A percentile compares a stretch with the other conserved stretches of the same genome.
phyloP scores from a whole-genome alignment of 2,888 invertebrate genomes.

The Drosophila prolongata region DNA sequence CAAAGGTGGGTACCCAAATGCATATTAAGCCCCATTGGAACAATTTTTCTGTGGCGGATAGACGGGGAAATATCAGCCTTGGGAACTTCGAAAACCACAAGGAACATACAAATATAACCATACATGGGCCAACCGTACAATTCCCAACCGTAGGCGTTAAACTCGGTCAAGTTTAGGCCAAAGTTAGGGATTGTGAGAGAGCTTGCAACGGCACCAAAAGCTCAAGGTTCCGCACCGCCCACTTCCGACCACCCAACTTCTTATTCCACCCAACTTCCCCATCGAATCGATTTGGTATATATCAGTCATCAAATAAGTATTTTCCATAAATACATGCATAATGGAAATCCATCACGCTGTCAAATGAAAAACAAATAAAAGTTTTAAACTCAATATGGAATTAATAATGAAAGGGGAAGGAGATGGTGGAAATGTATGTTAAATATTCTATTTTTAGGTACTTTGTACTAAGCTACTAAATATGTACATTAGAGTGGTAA shows the following conservation, averaged over 20 bases:
- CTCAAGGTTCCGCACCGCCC: conserved; percentile 41
- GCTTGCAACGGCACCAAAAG: conserved; percentile 31
- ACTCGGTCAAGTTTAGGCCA: conserved; percentile 72
- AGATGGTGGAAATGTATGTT: background rate
- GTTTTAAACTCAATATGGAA: conserved; percentile 3
- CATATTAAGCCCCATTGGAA: conserved; percentile 10
- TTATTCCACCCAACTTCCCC: conserved; percentile 10
- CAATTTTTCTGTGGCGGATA: background rate
- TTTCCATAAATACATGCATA: conserved; percentile 24
- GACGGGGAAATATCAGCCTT: conserved; percentile 19
- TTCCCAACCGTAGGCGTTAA: conserved; percentile 29
- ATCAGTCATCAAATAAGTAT: conserved; percentile 19
- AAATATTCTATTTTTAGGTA: background rate
- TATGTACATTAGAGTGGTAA: no score
- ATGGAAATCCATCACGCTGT: conserved; percentile 24
- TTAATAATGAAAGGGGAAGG: no score
- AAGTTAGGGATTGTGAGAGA: conserved; percentile 33
- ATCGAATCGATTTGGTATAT: conserved; percentile 22
- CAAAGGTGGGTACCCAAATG: conserved; percentile 11
- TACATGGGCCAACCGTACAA: background rate
- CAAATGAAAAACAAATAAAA: conserved; percentile 11
- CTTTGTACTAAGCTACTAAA: no score
- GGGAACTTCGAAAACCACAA: conserved; percentile 13
- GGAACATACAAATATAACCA: background rate
- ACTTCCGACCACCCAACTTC: conserved; percentile 14